These are phyloP conservation scores for Coelinius sp. DNA, from an alignment of 2,888 invertebrate species.

Conservation along the genomic window DNA sequence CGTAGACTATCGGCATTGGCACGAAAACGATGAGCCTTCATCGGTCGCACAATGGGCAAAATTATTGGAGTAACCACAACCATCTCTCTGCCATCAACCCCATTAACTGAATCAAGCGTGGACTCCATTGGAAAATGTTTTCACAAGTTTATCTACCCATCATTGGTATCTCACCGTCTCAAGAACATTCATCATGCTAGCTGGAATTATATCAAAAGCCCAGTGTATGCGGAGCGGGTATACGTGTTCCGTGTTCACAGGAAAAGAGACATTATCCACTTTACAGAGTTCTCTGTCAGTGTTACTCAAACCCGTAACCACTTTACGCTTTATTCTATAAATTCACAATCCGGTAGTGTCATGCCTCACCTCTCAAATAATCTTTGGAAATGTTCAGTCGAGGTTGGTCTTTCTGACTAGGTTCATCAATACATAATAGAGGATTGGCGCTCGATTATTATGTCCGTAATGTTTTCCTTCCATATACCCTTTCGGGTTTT, in stretches of 20 bases:
- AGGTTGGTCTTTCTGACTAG: neutral
- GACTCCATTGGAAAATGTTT: too few species aligned
- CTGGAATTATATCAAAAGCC: neutral
- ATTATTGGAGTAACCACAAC: neutral
- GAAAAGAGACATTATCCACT: slow-evolving; percentile 69
- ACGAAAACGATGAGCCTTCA: slow-evolving; percentile 15
- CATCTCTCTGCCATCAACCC: neutral
- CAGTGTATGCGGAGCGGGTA: neutral
- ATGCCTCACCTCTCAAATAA: slow-evolving; percentile 51
- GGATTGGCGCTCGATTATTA: too few species aligned
- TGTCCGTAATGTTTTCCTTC: too few species aligned
- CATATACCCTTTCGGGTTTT: too few species aligned
- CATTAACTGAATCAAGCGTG: neutral
- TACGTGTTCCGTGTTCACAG: slow-evolving; percentile 63
- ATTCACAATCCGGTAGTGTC: slow-evolving; percentile 56
- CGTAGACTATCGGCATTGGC: slow-evolving; percentile 36
- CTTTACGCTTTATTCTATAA: slow-evolving; percentile 63
- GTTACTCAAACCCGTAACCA: slow-evolving; percentile 57
- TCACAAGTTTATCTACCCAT: too few species aligned
- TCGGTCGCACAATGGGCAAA: neutral
- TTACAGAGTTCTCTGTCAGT: slow-evolving; percentile 54
- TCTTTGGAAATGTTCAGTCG: neutral
- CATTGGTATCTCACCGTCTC: slow-evolving; percentile 12
- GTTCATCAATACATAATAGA: neutral
- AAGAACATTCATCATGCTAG: neutral